A percentile compares a stretch with the other conserved stretches of the same genome.
Evolutionary conservation across 2,888 invertebrate species (phyloP).

Genomic region (Aleiodes alternator): DNA sequence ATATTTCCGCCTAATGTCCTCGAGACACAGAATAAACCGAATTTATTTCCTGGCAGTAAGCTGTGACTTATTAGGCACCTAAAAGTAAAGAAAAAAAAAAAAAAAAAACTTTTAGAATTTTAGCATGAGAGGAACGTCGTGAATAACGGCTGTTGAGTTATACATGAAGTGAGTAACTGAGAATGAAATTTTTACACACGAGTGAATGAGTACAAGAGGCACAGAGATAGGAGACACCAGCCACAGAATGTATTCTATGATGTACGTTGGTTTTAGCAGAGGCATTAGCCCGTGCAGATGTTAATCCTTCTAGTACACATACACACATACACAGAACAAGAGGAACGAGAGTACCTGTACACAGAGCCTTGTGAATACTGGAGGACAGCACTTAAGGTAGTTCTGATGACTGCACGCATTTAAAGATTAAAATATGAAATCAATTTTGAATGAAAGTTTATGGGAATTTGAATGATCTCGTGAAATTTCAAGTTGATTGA

Average conservation of each 20-base stretch:
- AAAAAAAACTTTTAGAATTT: neutral
- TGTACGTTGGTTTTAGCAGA: conserved; percentile 34
- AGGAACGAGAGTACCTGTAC: neutral
- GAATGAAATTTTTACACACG: conserved; percentile 18
- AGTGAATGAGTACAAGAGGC: neutral
- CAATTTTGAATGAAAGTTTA: no score
- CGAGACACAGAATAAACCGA: no score
- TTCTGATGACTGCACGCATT: no score
- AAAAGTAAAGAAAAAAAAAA: neutral
- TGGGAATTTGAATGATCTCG: no score
- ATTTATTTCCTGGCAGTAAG: no score
- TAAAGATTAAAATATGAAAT: no score
- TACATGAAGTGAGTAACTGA: conserved; percentile 18
- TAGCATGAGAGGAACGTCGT: neutral
- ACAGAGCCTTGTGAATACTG: neutral
- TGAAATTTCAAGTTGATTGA: no score
- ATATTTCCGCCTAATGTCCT: no score
- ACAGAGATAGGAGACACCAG: neutral
- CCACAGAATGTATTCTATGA: neutral
- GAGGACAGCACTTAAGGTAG: neutral
- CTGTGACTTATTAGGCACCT: no score
- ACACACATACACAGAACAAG: neutral
- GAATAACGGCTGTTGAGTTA: conserved; percentile 3
- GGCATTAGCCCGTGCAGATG: conserved; percentile 24
- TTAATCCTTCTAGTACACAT: conserved; percentile 35